Percentiles rank a stretch among this genome's conserved stretches.
Evolutionary conservation across 1,140 invertebrate genomes (phyloP).

Genomic region (Aporrectodea caliginosa): DNA sequence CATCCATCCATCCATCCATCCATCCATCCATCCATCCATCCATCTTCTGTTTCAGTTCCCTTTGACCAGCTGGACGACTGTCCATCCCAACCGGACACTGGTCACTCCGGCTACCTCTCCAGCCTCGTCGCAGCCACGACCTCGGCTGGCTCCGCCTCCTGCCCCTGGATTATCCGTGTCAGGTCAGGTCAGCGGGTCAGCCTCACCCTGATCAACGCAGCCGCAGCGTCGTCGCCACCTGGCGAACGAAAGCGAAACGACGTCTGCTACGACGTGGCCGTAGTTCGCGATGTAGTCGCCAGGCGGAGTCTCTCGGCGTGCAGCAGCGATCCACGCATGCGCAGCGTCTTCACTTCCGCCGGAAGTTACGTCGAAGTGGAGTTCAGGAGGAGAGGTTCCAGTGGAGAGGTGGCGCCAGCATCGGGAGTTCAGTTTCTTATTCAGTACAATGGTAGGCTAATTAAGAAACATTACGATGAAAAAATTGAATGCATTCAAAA

Average conservation of each 20-base stretch:
- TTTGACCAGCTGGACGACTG: not conserved
- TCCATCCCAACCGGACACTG: not conserved
- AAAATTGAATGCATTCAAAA: too few species aligned
- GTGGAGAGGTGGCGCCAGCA: too few species aligned
- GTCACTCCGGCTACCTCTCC: not conserved
- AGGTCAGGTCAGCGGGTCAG: not conserved
- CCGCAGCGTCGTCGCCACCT: too few species aligned
- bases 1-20: too few species aligned
- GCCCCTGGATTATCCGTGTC: not conserved
- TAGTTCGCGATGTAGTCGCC: not conserved
- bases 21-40: too few species aligned
- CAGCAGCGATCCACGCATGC: not conserved
- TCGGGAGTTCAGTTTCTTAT: not conserved
- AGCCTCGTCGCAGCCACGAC: not conserved
- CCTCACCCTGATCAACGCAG: not conserved
- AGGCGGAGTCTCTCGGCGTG: not conserved
- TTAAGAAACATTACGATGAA: too few species aligned
- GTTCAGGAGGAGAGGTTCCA: not conserved
- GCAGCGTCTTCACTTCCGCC: not conserved
- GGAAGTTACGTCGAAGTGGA: constrained; percentile 1
- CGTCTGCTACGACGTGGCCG: not conserved
- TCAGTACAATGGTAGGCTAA: not conserved
- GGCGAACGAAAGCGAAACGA: not conserved
- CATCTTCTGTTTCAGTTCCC: too few species aligned
- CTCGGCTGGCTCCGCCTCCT: not conserved